A percentile compares a stretch with the other conserved stretches of the same genome.
Evolutionary conservation across 2,113 vertebrate genomes (phyloP).

Genomic region (Silurus asotus): DNA sequence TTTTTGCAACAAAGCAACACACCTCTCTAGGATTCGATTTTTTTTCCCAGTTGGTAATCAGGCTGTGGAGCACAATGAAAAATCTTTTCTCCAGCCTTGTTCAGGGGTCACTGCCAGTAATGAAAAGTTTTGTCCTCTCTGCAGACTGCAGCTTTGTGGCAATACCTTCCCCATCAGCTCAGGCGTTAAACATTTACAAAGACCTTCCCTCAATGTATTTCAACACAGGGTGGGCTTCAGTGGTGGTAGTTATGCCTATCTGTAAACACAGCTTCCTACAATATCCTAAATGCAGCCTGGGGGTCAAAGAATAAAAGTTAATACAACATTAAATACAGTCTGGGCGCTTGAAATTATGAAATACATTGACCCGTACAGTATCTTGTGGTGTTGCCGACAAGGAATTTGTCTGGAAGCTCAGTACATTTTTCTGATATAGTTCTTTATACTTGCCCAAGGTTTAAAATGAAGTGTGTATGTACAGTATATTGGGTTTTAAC

Average conservation of each 20-base stretch:
- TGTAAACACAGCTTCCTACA: slow-evolving; percentile 51
- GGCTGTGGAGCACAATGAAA: slow-evolving; percentile 21
- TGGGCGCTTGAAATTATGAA: slow-evolving; percentile 42
- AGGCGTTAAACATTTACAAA: slow-evolving; percentile 56
- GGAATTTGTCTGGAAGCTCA: background rate
- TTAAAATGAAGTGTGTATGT: background rate
- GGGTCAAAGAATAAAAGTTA: slow-evolving; percentile 31
- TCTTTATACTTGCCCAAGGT: background rate
- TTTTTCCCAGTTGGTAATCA: slow-evolving; percentile 17
- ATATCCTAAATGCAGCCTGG: slow-evolving; percentile 34
- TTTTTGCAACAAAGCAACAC: background rate
- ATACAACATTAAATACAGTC: slow-evolving; percentile 18
- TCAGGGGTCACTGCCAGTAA: slow-evolving; percentile 40
- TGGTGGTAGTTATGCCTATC: slow-evolving; percentile 55
- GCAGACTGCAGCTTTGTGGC: slow-evolving; percentile 26
- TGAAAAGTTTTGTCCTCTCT: slow-evolving; percentile 40
- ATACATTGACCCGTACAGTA: background rate
- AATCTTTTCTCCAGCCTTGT: slow-evolving; percentile 12
- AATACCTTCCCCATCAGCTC: slow-evolving; percentile 34
- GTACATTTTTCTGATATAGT: background rate
- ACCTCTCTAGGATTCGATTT: slow-evolving; percentile 3
- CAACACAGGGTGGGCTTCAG: slow-evolving; percentile 45
- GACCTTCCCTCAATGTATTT: slow-evolving; percentile 45
- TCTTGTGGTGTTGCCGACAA: background rate
- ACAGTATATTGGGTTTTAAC: background rate